Conservation (phyloP, 2,888 invertebrate genomes). For the Agrochola lota region DNA sequence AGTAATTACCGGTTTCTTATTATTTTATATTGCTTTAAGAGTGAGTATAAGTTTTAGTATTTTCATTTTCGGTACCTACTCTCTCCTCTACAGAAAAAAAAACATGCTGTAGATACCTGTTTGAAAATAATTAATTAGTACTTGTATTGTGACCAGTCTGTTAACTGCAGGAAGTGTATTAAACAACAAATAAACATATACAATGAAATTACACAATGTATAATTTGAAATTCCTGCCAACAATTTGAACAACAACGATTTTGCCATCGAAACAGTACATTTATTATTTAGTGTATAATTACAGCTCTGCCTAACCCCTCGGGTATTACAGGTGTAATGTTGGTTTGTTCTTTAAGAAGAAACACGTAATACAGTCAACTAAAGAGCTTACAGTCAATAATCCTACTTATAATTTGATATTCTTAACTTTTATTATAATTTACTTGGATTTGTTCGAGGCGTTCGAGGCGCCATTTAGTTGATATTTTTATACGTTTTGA, state of each 20-base stretch:
- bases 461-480: slow-evolving; percentile 18
- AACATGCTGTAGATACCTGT: slow-evolving; percentile 12
- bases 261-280: slow-evolving; percentile 29
- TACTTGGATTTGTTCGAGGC: slow-evolving; percentile 19
- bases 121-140: slow-evolving; percentile 1
- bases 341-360: neutral
- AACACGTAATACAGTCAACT: neutral
- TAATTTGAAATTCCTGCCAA: slow-evolving; percentile 60
- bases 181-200: slow-evolving; percentile 49
- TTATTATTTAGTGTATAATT: slow-evolving; percentile 25
- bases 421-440: slow-evolving; percentile 10
- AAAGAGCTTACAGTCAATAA: slow-evolving; percentile 9
- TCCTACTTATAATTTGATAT: slow-evolving; percentile 10
- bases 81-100: neutral
- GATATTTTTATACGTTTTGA: slow-evolving; percentile 42
- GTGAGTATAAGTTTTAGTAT: slow-evolving; percentile 1
- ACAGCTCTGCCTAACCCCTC: neutral
- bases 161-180: slow-evolving; percentile 54
- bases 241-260: slow-evolving; percentile 39
- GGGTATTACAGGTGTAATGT: neutral
- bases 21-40: slow-evolving; percentile 25
- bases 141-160: slow-evolving; percentile 22
- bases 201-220: slow-evolving; percentile 50
- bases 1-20: slow-evolving; percentile 11
- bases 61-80: slow-evolving; percentile 6